Percentiles rank a stretch among this genome's conserved stretches.
Evolutionary conservation across 2,797 vertebrate species (phyloP).

Genomic region (Acridotheres tristis): DNA sequence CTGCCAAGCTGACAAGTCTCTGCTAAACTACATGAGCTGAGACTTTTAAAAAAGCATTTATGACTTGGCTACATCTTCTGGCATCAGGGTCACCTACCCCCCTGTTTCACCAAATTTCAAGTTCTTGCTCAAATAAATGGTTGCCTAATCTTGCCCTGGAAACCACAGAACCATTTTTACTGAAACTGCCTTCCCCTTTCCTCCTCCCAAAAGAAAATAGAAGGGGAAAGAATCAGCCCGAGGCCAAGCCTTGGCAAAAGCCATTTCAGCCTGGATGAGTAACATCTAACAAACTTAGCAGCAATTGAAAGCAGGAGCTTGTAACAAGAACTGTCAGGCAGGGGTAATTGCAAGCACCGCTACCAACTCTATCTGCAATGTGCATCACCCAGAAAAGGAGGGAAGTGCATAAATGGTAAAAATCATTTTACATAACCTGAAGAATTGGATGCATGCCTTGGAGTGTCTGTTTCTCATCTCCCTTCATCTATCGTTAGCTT

Average conservation of each 20-base stretch:
- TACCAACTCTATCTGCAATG: background rate
- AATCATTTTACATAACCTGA: background rate
- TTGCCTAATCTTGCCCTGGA: constrained; percentile 59
- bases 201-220: constrained; percentile 32
- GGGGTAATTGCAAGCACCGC: background rate
- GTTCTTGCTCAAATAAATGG: constrained; percentile 43
- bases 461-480: background rate
- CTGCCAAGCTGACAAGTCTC: constrained; percentile 1
- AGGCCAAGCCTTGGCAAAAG: constrained; percentile 35
- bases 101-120: constrained; percentile 22
- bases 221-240: background rate
- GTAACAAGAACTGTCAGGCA: background rate
- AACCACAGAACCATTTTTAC: constrained; percentile 50
- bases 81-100: background rate
- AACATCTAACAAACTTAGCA: constrained; percentile 21
- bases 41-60: constrained; percentile 21
- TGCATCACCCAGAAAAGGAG: background rate
- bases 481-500: background rate
- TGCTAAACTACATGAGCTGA: background rate
- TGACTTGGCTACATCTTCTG: background rate
- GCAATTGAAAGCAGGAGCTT: background rate
- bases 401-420: constrained; percentile 15
- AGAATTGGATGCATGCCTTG: background rate
- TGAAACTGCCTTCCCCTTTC: constrained; percentile 30
- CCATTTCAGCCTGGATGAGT: constrained; percentile 16